Conservation (phyloP, 1,140 invertebrate species). For the Zaprionus africanus region DNA sequence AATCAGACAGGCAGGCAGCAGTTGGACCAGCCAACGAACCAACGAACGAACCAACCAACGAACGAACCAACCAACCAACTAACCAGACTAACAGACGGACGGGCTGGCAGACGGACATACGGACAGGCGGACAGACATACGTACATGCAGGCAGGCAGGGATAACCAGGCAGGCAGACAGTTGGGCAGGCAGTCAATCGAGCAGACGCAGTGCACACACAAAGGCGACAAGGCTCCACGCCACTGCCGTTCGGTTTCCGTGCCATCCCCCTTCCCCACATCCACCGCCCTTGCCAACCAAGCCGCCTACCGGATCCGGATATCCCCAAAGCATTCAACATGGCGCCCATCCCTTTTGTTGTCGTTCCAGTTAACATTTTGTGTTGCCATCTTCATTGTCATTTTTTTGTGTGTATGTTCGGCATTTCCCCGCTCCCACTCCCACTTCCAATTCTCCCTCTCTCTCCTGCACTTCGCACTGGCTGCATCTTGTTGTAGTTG, state of each 20-base stretch:
- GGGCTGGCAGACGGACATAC: conserved; percentile 20
- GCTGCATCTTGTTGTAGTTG: conserved; percentile 2
- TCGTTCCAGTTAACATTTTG: conserved; percentile 47
- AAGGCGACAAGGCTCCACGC: conserved; percentile 15
- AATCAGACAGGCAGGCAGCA: conserved; percentile 48
- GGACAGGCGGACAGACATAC: conserved; percentile 4
- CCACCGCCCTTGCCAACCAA: background rate
- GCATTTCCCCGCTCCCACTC: background rate
- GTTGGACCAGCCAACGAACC: too few species aligned
- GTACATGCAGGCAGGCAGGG: background rate
- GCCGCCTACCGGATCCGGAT: conserved; percentile 28
- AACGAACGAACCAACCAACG: too few species aligned
- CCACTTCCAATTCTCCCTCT: background rate
- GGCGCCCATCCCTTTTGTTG: conserved; percentile 52
- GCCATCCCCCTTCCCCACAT: background rate
- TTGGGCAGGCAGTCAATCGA: conserved; percentile 17
- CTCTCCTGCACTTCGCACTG: background rate
- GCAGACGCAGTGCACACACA: conserved; percentile 19
- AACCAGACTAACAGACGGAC: background rate
- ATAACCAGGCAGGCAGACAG: conserved; percentile 17
- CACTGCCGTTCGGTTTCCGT: background rate
- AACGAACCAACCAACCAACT: too few species aligned
- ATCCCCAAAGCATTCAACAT: conserved; percentile 50
- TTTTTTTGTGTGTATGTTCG: conserved; percentile 35
- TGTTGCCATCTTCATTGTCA: conserved; percentile 49